Evolutionary conservation across 2,113 vertebrate genomes (phyloP).

Genomic region (Hydrolagus affinis): DNA sequence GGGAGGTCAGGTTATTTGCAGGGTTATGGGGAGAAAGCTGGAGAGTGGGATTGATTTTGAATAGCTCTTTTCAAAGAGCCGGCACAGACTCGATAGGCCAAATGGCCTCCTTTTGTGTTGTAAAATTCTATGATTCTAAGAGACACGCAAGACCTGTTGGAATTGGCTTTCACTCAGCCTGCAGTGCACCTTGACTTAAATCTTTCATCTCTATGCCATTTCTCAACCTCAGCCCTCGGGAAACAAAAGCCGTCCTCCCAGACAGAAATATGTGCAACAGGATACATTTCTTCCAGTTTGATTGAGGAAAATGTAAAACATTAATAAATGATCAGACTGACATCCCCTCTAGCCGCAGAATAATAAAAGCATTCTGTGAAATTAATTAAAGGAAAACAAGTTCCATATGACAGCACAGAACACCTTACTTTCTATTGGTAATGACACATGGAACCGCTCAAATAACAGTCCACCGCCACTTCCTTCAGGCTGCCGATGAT

Average conservation of each 20-base stretch:
- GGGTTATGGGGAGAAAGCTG: no score
- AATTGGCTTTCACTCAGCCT: neutral
- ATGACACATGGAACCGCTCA: neutral
- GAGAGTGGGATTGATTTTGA: no score
- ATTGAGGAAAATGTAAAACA: no score
- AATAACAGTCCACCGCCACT: neutral
- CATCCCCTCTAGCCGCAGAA: neutral
- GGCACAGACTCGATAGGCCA: no score
- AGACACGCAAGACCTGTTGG: no score
- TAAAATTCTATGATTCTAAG: no score
- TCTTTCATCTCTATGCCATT: neutral
- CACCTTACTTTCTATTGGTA: neutral
- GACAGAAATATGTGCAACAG: neutral
- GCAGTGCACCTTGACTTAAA: neutral
- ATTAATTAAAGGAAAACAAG: neutral
- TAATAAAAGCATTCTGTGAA: neutral
- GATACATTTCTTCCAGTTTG: no score
- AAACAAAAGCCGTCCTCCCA: neutral
- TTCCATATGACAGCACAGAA: neutral
- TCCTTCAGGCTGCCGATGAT: neutral
- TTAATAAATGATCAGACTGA: no score
- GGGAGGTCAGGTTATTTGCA: no score
- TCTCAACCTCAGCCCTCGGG: neutral
- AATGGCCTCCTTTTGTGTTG: no score
- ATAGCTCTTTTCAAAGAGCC: no score